These are phyloP conservation scores for Oreonectes daqikongensis DNA, from an alignment of 2,797 vertebrate genomes.

Conservation along the genomic window DNA sequence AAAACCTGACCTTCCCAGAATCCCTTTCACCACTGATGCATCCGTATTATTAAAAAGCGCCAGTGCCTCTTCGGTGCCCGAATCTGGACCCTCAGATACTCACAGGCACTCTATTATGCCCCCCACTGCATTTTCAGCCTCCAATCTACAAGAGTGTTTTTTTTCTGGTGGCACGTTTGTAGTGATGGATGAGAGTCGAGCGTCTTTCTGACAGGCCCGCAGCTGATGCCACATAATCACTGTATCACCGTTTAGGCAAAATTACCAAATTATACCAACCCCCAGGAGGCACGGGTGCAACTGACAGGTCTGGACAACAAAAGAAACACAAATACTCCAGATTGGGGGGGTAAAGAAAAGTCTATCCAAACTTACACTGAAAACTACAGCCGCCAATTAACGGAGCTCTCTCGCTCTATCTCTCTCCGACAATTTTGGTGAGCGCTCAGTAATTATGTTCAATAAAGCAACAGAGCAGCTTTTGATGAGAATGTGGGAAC, in stretches of 20 bases:
- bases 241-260: constrained; percentile 81
- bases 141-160: constrained; percentile 59
- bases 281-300: constrained; percentile 72
- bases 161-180: constrained; percentile 42
- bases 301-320: constrained; percentile 75
- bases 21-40: constrained; percentile 67
- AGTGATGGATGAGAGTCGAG: constrained; percentile 81
- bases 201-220: constrained; percentile 77
- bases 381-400: constrained; percentile 39
- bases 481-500: constrained; percentile 65
- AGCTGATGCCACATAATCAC: constrained; percentile 88
- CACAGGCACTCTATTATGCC: constrained; percentile 45
- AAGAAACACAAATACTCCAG: constrained; percentile 57
- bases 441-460: constrained; percentile 61
- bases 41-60: constrained; percentile 65
- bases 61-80: constrained; percentile 64
- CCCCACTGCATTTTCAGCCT: constrained; percentile 41
- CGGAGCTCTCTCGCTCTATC: constrained; percentile 6
- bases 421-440: constrained; percentile 36
- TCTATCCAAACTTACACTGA: not conserved
- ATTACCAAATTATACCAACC: constrained; percentile 82
- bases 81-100: constrained; percentile 45
- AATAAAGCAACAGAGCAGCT: constrained; percentile 59
- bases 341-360: constrained; percentile 4
- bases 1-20: constrained; percentile 75